These are phyloP conservation scores for Stenodema calcarata DNA, from an alignment of 2,888 invertebrate genomes.

Conservation along the genomic window DNA sequence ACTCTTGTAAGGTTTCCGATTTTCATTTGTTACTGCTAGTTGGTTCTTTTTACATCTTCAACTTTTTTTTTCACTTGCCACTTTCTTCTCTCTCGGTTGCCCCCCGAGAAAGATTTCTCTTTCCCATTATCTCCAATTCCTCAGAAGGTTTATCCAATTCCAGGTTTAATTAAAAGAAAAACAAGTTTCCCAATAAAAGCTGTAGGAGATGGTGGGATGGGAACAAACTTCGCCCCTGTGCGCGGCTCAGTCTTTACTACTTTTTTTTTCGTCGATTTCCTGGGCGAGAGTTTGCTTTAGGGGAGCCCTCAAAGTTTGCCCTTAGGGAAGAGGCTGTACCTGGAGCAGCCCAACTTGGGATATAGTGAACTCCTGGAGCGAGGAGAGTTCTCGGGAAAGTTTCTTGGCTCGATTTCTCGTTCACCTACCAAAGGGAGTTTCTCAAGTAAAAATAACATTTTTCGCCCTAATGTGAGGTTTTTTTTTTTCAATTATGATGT, in stretches of 20 bases:
- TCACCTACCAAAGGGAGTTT: neutral
- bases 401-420: neutral
- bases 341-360: neutral
- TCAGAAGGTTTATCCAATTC: constrained; percentile 45
- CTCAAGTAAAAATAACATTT: neutral
- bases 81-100: neutral
- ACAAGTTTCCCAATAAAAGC: constrained; percentile 49
- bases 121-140: constrained; percentile 28
- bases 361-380: constrained; percentile 12
- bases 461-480: neutral
- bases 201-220: constrained; percentile 3
- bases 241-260: neutral
- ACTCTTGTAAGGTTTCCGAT: constrained; percentile 26
- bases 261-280: constrained; percentile 29
- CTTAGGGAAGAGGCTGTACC: neutral
- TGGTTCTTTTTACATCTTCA: neutral
- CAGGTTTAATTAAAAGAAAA: constrained; percentile 50
- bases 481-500: neutral
- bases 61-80: neutral
- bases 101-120: constrained; percentile 31
- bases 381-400: neutral
- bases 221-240: constrained; percentile 15
- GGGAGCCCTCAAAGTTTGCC: constrained; percentile 1
- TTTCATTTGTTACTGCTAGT: constrained; percentile 11
- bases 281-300: constrained; percentile 3